Base-by-base conservation (phyloP, 1,140 invertebrate genomes). In the Eciton burchellii region DNA sequence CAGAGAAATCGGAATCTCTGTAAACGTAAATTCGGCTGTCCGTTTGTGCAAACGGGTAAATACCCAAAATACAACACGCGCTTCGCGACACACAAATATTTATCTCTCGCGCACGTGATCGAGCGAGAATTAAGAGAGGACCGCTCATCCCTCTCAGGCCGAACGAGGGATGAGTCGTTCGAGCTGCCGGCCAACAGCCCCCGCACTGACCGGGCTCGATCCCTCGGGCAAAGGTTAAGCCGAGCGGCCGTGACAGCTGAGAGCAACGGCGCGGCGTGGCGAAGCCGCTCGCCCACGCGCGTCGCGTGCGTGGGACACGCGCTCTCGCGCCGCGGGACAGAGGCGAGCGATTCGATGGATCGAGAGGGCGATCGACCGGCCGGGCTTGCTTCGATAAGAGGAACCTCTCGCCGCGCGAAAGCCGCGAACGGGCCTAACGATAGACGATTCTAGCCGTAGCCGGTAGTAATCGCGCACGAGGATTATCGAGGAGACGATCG, bases 401-500 rank as follows among this genome's bases (percentile, higher is more conserved):
- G 70, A 81, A 21, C 68, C 84, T 87, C 66, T 83, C 70, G 19
- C 49, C 73, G 29, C 41, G 85, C 59, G 74, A 84, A 76, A 87
- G 63, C 16, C 81, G 49, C 21, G 49, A 35, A 43, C 54, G 26
- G 43, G 70, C 29, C 6, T 76, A 74, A 87, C 84, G 84, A 87
- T 66, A 59, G 82, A 73, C 74, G 72, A 76, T 68, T 62, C 21
- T 47, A 24, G 16, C 16, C 35, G 9, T 12, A 26, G 4, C 54
- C 68, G 76, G 45, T 68, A 62, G 86, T 88, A 88, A 88, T 88
- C 83, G 83, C 79, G 74, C 83, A 88, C 79, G 83, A 88, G n/a
- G n/a, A n/a, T n/a, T n/a, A n/a, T 88, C 79, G 70, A 88, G 87
- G 86, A 88, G 88, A 86, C 81, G 86, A 85, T 85, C 79, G 71